Conservation (phyloP, 1,140 invertebrate species). For the Euwallacea similis region DNA sequence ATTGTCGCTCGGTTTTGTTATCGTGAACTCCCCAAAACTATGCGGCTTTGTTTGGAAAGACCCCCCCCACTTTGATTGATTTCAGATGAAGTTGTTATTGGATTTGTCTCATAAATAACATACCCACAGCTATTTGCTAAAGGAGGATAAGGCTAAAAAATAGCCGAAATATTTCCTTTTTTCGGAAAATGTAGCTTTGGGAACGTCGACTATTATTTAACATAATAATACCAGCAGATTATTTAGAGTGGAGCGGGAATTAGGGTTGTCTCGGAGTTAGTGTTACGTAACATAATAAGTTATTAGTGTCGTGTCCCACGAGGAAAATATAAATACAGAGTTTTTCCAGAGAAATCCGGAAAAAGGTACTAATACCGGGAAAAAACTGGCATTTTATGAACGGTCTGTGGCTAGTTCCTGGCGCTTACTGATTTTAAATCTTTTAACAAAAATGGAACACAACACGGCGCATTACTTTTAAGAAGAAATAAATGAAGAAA, state of each 20-base stretch:
- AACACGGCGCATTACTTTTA: no score
- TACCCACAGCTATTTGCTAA: neutral
- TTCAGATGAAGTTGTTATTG: neutral
- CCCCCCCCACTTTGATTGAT: neutral
- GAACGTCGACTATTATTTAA: neutral
- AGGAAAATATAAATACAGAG: no score
- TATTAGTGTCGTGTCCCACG: neutral
- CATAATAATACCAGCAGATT: constrained; percentile 1
- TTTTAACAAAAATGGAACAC: no score
- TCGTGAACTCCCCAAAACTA: neutral
- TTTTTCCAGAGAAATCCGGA: no score
- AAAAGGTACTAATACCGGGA: no score
- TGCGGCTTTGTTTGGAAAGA: neutral
- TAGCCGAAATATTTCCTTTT: neutral
- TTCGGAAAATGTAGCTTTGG: neutral
- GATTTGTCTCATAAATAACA: neutral
- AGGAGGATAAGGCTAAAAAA: neutral
- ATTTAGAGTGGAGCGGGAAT: neutral
- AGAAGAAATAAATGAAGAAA: no score
- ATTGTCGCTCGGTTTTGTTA: neutral
- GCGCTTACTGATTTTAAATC: no score
- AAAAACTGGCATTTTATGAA: no score
- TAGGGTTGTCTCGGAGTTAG: neutral
- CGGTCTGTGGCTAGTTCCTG: no score
- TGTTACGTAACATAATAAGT: neutral